Evolutionary conservation across 2,113 vertebrate genomes (phyloP).

Genomic region (Pionites leucogaster): DNA sequence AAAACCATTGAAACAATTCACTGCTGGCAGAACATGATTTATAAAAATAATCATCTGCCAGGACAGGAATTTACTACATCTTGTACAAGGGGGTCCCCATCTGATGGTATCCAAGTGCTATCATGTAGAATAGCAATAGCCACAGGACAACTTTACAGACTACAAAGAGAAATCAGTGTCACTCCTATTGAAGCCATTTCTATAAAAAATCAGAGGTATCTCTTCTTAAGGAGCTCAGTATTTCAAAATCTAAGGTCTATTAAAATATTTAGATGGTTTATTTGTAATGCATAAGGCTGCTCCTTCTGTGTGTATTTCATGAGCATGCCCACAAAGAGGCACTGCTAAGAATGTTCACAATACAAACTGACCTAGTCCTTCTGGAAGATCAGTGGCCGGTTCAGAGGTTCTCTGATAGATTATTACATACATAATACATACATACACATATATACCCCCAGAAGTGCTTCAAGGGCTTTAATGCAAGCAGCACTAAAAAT

Average conservation of each 20-base stretch:
- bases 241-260: not conserved
- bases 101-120: not conserved
- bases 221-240: not conserved
- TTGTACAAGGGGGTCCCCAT: not conserved
- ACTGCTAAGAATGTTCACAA: not conserved
- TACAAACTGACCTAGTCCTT: not conserved
- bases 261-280: not conserved
- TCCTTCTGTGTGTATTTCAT: not conserved
- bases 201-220: not conserved
- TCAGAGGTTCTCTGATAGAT: slow-evolving; percentile 29
- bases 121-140: not conserved
- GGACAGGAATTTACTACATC: not conserved
- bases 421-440: not conserved
- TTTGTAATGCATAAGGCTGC: not conserved
- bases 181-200: not conserved
- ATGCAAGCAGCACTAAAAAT: slow-evolving; percentile 10
- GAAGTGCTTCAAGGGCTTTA: not conserved
- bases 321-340: not conserved
- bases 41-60: not conserved
- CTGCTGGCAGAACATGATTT: not conserved
- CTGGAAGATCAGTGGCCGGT: slow-evolving; percentile 8
- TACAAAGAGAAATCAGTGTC: not conserved
- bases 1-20: not conserved
- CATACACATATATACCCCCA: not conserved
- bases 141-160: not conserved